phyloP scores from a whole-genome alignment of 2,113 vertebrate species.

The Caranx ignobilis region DNA sequence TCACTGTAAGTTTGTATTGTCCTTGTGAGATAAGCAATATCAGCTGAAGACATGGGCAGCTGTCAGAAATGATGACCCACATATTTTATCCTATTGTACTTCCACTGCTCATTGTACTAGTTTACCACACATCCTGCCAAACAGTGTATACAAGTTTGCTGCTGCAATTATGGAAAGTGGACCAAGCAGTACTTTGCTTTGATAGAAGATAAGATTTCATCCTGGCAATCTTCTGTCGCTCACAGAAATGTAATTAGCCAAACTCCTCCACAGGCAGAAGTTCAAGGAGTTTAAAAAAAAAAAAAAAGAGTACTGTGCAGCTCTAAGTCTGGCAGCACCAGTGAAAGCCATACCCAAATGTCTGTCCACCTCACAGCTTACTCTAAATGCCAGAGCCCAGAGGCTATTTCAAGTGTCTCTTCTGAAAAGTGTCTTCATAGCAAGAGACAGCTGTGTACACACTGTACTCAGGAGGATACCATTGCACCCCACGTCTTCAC shows the following conservation, averaged over 20 bases:
- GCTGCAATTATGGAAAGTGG: not conserved
- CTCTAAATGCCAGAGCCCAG: constrained; percentile 10
- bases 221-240: not conserved
- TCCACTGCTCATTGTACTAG: not conserved
- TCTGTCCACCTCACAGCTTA: constrained; percentile 14
- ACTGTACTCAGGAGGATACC: constrained; percentile 30
- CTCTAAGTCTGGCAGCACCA: not conserved
- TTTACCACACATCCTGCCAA: not conserved
- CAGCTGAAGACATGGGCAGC: constrained; percentile 15
- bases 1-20: constrained; percentile 34
- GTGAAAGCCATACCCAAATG: constrained; percentile 7
- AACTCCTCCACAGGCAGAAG: constrained; percentile 1
- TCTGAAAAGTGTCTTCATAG: constrained; percentile 41
- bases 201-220: constrained; percentile 9
- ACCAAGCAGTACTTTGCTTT: not conserved
- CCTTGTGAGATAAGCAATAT: constrained; percentile 45
- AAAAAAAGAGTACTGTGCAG: not conserved
- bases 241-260: not conserved
- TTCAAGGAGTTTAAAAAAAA: not conserved
- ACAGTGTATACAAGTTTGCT: not conserved
- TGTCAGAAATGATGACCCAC: constrained; percentile 7
- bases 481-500: constrained; percentile 40
- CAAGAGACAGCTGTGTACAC: constrained; percentile 57
- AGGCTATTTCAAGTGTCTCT: constrained; percentile 59
- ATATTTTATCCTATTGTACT: not conserved